A percentile compares a stretch with the other conserved stretches of the same genome.
Evolutionary conservation across 2,888 invertebrate genomes (phyloP).

Genomic region (Euzetes globulus): DNA sequence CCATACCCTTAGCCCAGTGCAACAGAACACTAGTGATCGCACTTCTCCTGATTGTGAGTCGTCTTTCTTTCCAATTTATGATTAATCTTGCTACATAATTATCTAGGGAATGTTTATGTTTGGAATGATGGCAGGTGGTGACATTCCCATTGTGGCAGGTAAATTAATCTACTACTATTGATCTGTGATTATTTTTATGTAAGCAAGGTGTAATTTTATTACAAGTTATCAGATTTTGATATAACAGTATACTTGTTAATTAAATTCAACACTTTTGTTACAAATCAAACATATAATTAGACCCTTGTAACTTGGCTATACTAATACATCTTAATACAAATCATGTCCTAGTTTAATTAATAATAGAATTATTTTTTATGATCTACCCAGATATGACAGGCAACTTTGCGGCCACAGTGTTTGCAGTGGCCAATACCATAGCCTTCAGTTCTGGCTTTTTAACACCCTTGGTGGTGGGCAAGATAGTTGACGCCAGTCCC

Average conservation of each 20-base stretch:
- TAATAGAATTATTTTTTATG: not conserved
- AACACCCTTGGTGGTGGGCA: constrained; percentile 4
- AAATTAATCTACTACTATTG: too few species aligned
- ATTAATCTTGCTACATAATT: too few species aligned
- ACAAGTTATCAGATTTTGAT: too few species aligned
- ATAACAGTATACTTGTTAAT: too few species aligned
- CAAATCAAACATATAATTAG: not conserved
- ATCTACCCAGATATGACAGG: constrained; percentile 11
- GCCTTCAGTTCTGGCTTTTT: constrained; percentile 27
- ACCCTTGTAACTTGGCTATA: too few species aligned
- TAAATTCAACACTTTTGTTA: too few species aligned
- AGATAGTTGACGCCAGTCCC: constrained; percentile 9
- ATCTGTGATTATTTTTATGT: too few species aligned
- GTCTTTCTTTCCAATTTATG: too few species aligned
- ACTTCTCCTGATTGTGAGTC: not conserved
- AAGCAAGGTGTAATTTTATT: too few species aligned
- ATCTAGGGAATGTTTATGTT: constrained; percentile 3
- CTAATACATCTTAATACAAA: too few species aligned
- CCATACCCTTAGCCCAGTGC: constrained; percentile 20
- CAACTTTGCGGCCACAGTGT: constrained; percentile 30
- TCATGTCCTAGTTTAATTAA: not conserved
- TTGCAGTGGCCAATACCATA: constrained; percentile 23
- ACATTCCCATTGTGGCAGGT: constrained; percentile 23
- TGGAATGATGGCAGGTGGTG: constrained; percentile 28
- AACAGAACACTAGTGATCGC: constrained; percentile 19